Conservation (phyloP, 2,113 vertebrate genomes). For the Sinocyclocheilus anophthalmus region DNA sequence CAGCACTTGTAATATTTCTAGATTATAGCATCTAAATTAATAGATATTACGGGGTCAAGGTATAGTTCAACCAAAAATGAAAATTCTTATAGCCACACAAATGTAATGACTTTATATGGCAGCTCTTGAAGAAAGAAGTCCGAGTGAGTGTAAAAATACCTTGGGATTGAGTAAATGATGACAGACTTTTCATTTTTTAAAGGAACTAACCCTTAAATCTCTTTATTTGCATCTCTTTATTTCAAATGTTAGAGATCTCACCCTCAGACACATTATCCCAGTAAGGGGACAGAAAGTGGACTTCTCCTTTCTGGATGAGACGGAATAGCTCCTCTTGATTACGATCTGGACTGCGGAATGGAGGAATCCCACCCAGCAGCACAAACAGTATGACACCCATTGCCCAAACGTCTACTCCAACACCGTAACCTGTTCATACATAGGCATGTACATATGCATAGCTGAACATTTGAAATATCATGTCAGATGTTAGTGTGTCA, state of each 20-base stretch:
- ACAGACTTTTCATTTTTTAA: background rate
- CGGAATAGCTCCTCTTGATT: slow-evolving; percentile 93
- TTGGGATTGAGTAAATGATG: background rate
- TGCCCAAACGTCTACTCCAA: slow-evolving; percentile 95
- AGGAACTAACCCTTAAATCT: background rate
- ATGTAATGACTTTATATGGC: background rate
- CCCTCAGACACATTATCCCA: slow-evolving; percentile 94
- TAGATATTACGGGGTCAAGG: background rate
- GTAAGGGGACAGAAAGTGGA: slow-evolving; percentile 90
- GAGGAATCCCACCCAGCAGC: slow-evolving; percentile 93
- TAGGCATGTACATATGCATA: slow-evolving; percentile 21
- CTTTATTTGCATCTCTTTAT: background rate
- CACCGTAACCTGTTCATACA: slow-evolving; percentile 85
- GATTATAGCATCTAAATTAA: background rate
- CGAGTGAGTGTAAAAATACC: background rate
- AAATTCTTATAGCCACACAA: background rate
- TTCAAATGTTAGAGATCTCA: slow-evolving; percentile 63
- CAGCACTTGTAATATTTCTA: background rate
- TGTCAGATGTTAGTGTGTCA: background rate
- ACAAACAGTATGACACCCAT: slow-evolving; percentile 95
- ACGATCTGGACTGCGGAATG: slow-evolving; percentile 90
- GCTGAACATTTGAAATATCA: background rate
- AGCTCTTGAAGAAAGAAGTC: background rate
- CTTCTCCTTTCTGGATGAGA: slow-evolving; percentile 88
- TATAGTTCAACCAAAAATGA: background rate